These are phyloP conservation scores for Sinhomidia bicolor DNA, from an alignment of 2,888 invertebrate genomes.

Conservation along the genomic window DNA sequence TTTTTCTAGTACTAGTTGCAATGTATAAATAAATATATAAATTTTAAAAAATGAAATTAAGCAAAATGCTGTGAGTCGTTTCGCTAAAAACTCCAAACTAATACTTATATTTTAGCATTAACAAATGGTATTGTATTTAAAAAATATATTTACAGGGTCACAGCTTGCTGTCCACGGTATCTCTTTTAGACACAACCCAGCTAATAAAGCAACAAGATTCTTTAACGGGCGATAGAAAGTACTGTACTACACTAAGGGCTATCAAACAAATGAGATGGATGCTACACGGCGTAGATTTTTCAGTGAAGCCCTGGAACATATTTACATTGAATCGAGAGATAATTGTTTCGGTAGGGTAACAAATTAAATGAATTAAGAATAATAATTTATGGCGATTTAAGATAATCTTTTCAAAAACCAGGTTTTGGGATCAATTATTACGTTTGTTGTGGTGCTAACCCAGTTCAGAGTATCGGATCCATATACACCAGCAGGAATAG, in stretches of 20 bases:
- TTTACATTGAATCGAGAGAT: conserved; percentile 43
- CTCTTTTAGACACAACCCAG: background rate
- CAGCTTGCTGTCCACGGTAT: background rate
- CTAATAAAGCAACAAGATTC: no score
- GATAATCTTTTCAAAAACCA: conserved; percentile 2
- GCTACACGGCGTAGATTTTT: conserved; percentile 43
- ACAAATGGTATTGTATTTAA: no score
- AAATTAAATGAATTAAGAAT: background rate
- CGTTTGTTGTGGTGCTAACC: conserved; percentile 41
- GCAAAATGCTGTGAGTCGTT: no score
- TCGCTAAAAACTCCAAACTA: no score
- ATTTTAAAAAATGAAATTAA: no score
- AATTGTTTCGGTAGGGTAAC: conserved; percentile 22
- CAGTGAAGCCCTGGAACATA: conserved; percentile 37
- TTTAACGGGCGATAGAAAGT: no score
- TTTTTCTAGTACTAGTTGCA: no score
- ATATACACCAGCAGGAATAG: background rate
- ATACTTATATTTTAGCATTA: no score
- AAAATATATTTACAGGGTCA: conserved; percentile 12
- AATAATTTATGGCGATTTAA: no score
- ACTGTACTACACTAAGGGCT: background rate
- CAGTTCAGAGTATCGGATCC: conserved; percentile 51
- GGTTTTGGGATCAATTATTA: conserved; percentile 27
- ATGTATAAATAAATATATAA: no score
- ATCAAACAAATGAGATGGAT: conserved; percentile 34